Percentiles rank a stretch among this genome's conserved stretches.
Conservation (phyloP, 1,140 invertebrate genomes). For the Homarus americanus region DNA sequence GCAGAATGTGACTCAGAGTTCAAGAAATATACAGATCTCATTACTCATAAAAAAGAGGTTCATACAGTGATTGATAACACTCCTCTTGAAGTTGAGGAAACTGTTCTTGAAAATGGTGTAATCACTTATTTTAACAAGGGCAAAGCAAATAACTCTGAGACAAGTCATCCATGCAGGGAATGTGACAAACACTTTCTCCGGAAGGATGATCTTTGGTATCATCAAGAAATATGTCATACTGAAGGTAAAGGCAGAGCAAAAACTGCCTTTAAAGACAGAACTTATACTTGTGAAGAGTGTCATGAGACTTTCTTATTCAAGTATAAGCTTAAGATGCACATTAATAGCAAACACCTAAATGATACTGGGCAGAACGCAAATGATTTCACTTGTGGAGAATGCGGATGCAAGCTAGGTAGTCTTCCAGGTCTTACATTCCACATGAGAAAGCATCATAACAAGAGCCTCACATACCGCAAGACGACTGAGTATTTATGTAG, state of each 20-base stretch:
- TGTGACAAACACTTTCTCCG: slow-evolving; percentile 74
- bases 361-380: slow-evolving; percentile 74
- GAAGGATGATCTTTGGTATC: slow-evolving; percentile 74
- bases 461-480: slow-evolving; percentile 72
- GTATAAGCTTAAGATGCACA: slow-evolving; percentile 75
- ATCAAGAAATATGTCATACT: slow-evolving; percentile 73
- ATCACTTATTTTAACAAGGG: slow-evolving; percentile 75
- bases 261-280: slow-evolving; percentile 74
- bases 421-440: slow-evolving; percentile 74
- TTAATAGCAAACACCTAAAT: slow-evolving; percentile 74
- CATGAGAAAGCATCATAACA: slow-evolving; percentile 75
- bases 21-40: slow-evolving; percentile 73
- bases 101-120: slow-evolving; percentile 73
- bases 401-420: slow-evolving; percentile 74
- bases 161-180: slow-evolving; percentile 73
- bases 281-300: slow-evolving; percentile 75
- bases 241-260: slow-evolving; percentile 73
- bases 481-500: slow-evolving; percentile 73
- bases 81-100: slow-evolving; percentile 73
- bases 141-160: slow-evolving; percentile 74
- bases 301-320: slow-evolving; percentile 74
- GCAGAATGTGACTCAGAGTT: slow-evolving; percentile 73
- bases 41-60: slow-evolving; percentile 72
- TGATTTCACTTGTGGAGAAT: slow-evolving; percentile 75
- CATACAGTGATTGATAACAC: slow-evolving; percentile 74